A percentile compares a stretch with the other conserved stretches of the same genome.
phyloP scores from a whole-genome alignment of 2,113 vertebrate species.

The Seriola rivoliana region DNA sequence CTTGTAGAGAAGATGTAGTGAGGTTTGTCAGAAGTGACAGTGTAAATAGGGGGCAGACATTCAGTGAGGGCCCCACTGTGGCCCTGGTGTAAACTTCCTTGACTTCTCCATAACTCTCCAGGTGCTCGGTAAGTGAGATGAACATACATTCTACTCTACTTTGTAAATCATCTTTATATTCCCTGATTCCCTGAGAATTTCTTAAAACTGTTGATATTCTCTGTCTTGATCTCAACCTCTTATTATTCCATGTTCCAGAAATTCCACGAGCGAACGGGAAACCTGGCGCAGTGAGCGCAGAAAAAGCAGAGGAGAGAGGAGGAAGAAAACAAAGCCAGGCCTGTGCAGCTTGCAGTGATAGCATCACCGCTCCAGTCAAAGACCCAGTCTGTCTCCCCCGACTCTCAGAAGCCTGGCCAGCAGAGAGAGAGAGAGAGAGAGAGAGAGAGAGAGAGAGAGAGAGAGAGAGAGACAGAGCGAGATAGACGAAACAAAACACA shows the following conservation, averaged over 20 bases:
- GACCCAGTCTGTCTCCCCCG: constrained; percentile 68
- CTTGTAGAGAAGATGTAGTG: constrained; percentile 8
- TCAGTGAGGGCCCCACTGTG: background rate
- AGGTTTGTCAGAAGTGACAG: constrained; percentile 31
- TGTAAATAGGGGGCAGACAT: constrained; percentile 16
- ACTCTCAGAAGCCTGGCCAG: constrained; percentile 75
- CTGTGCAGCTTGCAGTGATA: constrained; percentile 75
- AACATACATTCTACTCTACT: background rate
- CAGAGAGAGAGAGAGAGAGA: constrained; percentile 21
- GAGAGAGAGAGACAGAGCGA: constrained; percentile 35
- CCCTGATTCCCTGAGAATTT: constrained; percentile 11
- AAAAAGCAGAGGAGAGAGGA: constrained; percentile 40
- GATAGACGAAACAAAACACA: constrained; percentile 3
- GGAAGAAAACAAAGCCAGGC: constrained; percentile 76
- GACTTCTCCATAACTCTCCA: constrained; percentile 23
- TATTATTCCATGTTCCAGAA: constrained; percentile 61
- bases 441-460: constrained; percentile 15
- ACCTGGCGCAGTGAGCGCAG: constrained; percentile 51
- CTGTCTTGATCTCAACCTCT: constrained; percentile 68
- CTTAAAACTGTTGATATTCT: constrained; percentile 38
- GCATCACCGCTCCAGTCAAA: constrained; percentile 75
- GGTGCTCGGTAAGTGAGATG: constrained; percentile 19
- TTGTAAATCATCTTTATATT: constrained; percentile 40
- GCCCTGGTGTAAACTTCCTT: background rate
- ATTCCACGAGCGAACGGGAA: constrained; percentile 60